A percentile compares a stretch with the other conserved stretches of the same genome.
Conservation (phyloP, 2,797 vertebrate species). For the Coluber constrictor region DNA sequence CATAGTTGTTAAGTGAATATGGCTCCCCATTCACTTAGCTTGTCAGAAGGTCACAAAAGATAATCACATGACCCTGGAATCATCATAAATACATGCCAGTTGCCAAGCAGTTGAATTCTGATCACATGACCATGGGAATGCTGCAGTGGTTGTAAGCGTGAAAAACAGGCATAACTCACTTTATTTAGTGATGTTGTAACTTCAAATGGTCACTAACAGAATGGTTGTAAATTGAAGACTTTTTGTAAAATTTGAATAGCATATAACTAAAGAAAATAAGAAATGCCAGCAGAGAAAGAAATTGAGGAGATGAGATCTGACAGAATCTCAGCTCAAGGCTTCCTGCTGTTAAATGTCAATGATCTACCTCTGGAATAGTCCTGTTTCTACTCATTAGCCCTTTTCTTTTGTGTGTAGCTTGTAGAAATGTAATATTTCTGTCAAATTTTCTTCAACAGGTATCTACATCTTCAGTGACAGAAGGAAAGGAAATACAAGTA, state of each 20-base stretch:
- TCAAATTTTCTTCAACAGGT: constrained; percentile 73
- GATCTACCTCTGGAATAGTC: not conserved
- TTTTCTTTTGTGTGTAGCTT: not conserved
- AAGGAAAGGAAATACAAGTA: constrained; percentile 78
- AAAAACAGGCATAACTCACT: not conserved
- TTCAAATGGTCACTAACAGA: not conserved
- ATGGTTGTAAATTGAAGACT: not conserved
- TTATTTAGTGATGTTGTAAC: not conserved
- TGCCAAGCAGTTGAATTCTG: not conserved
- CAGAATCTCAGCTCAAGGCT: not conserved
- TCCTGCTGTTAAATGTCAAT: not conserved
- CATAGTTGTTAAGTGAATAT: not conserved
- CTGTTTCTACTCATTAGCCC: not conserved
- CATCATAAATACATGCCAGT: not conserved
- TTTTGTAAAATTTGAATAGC: not conserved
- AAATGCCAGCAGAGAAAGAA: not conserved
- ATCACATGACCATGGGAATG: not conserved
- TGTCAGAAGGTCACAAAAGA: not conserved
- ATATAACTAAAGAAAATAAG: not conserved
- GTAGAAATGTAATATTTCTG: not conserved
- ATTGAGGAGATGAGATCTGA: too few relatives aligned
- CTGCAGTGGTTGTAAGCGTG: not conserved
- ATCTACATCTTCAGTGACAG: constrained; percentile 85
- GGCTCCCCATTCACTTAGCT: not conserved
- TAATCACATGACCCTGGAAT: not conserved